These are phyloP conservation scores for Stegostoma tigrinum DNA, from an alignment of 2,113 vertebrate species.

Conservation along the genomic window DNA sequence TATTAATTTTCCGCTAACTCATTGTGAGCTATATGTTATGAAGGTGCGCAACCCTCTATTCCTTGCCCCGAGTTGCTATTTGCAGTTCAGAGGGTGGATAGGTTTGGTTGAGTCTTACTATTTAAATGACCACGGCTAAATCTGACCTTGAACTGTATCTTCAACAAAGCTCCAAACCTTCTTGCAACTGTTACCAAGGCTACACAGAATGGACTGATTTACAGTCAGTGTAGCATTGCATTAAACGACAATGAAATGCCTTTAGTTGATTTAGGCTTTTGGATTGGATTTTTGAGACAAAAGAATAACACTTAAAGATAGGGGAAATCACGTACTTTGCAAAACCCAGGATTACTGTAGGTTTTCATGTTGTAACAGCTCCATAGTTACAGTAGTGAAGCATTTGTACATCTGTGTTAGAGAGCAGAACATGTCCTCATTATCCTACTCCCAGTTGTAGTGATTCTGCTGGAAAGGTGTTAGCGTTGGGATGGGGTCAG, in stretches of 20 bases:
- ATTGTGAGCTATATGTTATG: neutral
- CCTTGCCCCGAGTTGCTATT: neutral
- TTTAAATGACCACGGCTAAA: neutral
- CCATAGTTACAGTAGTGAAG: neutral
- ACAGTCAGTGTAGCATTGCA: neutral
- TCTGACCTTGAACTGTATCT: neutral
- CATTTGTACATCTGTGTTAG: neutral
- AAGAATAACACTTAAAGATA: neutral
- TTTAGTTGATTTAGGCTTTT: neutral
- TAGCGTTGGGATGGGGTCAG: neutral
- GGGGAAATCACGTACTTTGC: neutral
- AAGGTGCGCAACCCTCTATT: neutral
- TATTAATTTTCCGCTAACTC: neutral
- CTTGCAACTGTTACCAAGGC: neutral
- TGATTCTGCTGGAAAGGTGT: neutral
- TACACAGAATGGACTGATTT: neutral
- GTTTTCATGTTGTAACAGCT: neutral
- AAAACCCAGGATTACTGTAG: neutral
- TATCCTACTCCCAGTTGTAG: neutral
- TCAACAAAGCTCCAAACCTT: neutral
- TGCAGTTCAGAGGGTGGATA: neutral
- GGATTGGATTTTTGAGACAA: neutral
- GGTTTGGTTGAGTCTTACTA: neutral
- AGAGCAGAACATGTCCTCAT: neutral
- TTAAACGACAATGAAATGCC: neutral